Percentiles rank a stretch among this genome's conserved stretches.
Evolutionary conservation across 1,140 invertebrate species (phyloP).

Genomic region (Drosophila baimaii): DNA sequence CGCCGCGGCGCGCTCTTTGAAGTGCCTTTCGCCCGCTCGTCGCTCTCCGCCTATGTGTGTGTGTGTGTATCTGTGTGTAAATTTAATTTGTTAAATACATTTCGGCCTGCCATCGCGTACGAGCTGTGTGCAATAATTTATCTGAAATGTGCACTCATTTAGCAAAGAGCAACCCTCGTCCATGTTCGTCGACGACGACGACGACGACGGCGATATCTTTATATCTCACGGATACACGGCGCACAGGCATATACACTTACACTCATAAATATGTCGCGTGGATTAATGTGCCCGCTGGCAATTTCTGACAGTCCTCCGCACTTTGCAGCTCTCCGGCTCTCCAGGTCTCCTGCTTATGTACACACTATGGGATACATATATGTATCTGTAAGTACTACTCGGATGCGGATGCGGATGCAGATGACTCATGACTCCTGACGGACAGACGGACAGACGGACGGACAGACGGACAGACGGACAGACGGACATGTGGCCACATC

Average conservation of each 20-base stretch:
- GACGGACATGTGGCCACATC: slow-evolving; percentile 44
- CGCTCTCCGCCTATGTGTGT: neutral
- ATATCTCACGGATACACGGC: slow-evolving; percentile 75
- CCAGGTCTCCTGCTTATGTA: neutral
- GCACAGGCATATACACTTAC: slow-evolving; percentile 54
- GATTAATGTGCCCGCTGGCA: slow-evolving; percentile 82
- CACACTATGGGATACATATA: no score
- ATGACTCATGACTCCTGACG: slow-evolving; percentile 28
- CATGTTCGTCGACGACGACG: slow-evolving; percentile 47
- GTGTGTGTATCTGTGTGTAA: slow-evolving; percentile 68
- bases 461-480: neutral
- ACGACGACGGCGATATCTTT: slow-evolving; percentile 66
- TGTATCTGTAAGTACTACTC: neutral
- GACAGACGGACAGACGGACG: neutral
- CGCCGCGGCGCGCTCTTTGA: slow-evolving; percentile 71
- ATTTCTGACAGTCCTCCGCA: slow-evolving; percentile 72
- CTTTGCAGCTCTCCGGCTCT: neutral
- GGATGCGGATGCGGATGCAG: slow-evolving; percentile 6
- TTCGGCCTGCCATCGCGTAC: slow-evolving; percentile 71
- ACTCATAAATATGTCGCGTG: slow-evolving; percentile 82
- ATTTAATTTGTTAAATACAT: slow-evolving; percentile 83
- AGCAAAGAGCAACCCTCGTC: slow-evolving; percentile 78
- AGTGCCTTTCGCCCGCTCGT: slow-evolving; percentile 22
- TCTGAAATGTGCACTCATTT: slow-evolving; percentile 83
- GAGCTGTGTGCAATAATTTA: slow-evolving; percentile 83